Evolutionary conservation across 2,797 vertebrate genomes (phyloP), one percentile per base, ranked within the genome.

Genomic region (Peromyscus eremicus): DNA sequence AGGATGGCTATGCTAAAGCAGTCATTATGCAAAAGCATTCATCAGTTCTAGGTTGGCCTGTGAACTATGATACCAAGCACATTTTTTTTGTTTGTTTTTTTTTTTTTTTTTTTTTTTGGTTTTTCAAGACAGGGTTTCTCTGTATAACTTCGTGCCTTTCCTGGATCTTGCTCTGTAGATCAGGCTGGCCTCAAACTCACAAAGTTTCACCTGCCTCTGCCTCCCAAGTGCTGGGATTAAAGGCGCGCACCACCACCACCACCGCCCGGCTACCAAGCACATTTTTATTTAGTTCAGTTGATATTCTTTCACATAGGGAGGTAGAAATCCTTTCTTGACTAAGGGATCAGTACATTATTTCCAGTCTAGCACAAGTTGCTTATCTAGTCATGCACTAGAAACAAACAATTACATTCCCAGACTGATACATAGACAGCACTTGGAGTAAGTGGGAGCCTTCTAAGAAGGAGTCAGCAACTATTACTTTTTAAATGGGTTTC

Each of bases 381-480:
- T 86, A 66, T 77, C 55, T 92, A 37, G 13, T 64, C 43, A 14
- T 5, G 37, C 46, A 89, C 27, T 49, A 57, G 43, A 68, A 93
- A 96, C 13, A 55, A 93, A 92, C 17, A 81, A 81, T 75, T 92
- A 88, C 76, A 93, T 21, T 77, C 14, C 8, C 52, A 77, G 27
- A 37, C 82, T n/a, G 34, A 82, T 32, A 9, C 85, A 60, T 4
- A 21, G 27, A 80, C 23, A 46, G 49, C 5, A 84, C 17, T 91
- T 89, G 37, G 70, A 86, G 87, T 64, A 71, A 32, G 12, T 64
- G 12, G 62, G 73, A 16, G 27, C 46, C n/a, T 91, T 68, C 92
- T 43, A 34, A 27, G 29, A 92, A 83, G 27, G 21, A 34, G 57
- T 46, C 4, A 32, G 6, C 9, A 40, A 84, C 60, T 43, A 81